Conservation (phyloP, 2,888 invertebrate species). For the Acanthosepion lycidas region DNA sequence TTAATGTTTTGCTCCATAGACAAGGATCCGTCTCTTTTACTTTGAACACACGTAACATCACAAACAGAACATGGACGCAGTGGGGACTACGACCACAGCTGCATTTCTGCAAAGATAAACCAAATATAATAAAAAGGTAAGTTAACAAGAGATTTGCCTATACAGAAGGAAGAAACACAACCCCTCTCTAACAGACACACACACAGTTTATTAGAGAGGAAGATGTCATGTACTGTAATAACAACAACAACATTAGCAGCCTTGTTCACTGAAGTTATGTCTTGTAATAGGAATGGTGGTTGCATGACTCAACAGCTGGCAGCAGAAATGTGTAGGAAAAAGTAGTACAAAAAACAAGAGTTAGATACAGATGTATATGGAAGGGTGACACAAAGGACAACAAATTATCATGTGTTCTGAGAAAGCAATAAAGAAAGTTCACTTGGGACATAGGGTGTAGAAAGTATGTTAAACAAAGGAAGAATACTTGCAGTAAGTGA, state of each 20-base stretch:
- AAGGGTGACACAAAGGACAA: not conserved
- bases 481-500: not conserved
- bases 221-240: not conserved
- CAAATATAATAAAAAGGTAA: not conserved
- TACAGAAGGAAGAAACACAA: not conserved
- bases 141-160: not conserved
- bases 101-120: constrained; percentile 73
- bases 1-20: constrained; percentile 74
- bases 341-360: not conserved
- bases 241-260: not conserved
- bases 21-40: constrained; percentile 73
- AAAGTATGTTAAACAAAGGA: not conserved
- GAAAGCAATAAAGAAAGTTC: not conserved
- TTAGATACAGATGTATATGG: not conserved
- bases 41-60: constrained; percentile 76
- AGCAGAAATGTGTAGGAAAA: constrained; percentile 2
- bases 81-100: constrained; percentile 75
- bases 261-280: not conserved
- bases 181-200: not conserved
- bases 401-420: not conserved
- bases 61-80: constrained; percentile 76
- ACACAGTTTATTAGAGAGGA: not conserved
- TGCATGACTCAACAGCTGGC: constrained; percentile 33
- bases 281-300: not conserved
- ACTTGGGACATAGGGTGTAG: not conserved